A percentile compares a stretch with the other conserved stretches of the same genome.
These are phyloP conservation scores for Willowsia nigromaculata DNA, from an alignment of 2,888 invertebrate species.

Conservation along the genomic window DNA sequence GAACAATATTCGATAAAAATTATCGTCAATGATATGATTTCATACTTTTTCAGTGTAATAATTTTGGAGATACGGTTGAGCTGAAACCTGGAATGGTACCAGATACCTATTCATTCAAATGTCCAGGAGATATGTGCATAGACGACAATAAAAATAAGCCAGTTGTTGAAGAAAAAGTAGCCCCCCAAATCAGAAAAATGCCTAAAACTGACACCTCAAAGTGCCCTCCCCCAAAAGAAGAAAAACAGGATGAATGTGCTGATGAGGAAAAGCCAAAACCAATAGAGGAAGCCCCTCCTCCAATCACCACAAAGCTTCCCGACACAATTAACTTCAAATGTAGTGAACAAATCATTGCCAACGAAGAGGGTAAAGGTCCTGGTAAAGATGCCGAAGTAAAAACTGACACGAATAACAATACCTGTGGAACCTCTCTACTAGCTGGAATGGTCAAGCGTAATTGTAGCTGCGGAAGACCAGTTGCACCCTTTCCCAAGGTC, in stretches of 20 bases:
- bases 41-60: too few species aligned
- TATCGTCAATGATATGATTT: too few species aligned
- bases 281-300: background rate
- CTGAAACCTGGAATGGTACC: slow-evolving; percentile 14
- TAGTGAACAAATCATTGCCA: background rate
- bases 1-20: too few species aligned
- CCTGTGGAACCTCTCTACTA: background rate
- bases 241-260: background rate
- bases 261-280: background rate
- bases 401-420: background rate
- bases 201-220: background rate
- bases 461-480: background rate
- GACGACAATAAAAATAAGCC: slow-evolving; percentile 3
- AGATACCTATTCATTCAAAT: slow-evolving; percentile 48
- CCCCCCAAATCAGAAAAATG: background rate
- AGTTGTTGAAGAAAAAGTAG: background rate
- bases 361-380: background rate
- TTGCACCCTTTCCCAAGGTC: background rate
- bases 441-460: background rate
- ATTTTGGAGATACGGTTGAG: slow-evolving; percentile 18
- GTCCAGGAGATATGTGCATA: background rate
- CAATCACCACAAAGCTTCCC: slow-evolving; percentile 11
- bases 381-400: background rate
- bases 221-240: background rate
- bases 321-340: slow-evolving; percentile 36